Percentiles rank a stretch among this genome's conserved stretches.
Conservation (phyloP, 2,113 vertebrate species). For the Addax nasomaculatus region DNA sequence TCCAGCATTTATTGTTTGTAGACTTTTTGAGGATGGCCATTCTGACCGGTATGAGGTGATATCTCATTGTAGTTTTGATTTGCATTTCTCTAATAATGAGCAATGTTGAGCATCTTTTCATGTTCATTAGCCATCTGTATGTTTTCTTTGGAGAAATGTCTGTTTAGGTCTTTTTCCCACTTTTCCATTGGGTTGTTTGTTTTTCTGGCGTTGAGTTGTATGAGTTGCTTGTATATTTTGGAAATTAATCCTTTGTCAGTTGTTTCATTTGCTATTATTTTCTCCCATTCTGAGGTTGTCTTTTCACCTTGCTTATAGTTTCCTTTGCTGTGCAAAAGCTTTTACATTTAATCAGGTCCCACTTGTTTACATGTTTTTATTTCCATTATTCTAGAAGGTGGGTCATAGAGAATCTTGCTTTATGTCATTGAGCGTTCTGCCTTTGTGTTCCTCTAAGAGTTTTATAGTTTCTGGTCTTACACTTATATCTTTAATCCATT, state of each 20-base stretch:
- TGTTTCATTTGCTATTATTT: background rate
- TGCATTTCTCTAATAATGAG: background rate
- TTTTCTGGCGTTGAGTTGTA: background rate
- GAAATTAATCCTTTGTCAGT: background rate
- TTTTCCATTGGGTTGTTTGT: background rate
- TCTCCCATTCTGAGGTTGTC: background rate
- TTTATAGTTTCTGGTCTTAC: background rate
- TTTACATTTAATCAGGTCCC: background rate
- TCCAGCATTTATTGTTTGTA: background rate
- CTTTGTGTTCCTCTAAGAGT: background rate
- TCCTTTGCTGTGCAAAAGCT: background rate
- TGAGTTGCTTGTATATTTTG: background rate
- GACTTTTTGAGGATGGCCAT: background rate
- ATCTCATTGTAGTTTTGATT: background rate
- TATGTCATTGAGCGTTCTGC: background rate
- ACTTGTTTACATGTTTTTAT: background rate
- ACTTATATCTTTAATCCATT: background rate
- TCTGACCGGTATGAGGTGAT: fast-evolving
- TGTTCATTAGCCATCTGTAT: background rate
- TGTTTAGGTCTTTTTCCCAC: background rate
- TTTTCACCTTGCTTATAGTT: background rate
- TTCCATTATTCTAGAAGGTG: background rate
- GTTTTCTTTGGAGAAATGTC: background rate
- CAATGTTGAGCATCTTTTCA: background rate
- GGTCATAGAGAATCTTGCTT: background rate